Conservation (phyloP, 2,113 vertebrate species). For the Entelurus aequoreus region DNA sequence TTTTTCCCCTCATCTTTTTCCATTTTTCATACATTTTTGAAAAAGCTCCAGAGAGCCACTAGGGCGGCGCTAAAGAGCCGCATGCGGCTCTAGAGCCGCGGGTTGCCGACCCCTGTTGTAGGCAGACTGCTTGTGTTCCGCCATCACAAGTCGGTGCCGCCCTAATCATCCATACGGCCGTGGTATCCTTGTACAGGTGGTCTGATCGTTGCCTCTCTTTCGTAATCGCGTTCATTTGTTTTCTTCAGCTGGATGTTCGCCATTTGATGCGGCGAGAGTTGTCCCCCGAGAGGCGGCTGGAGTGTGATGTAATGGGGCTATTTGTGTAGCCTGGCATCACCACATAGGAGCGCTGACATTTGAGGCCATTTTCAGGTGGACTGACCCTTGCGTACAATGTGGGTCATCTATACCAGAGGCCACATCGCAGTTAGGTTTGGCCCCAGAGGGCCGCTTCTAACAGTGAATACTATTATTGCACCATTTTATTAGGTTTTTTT, state of each 20-base stretch:
- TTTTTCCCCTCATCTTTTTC: no score
- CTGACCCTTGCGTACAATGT: neutral
- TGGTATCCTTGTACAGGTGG: constrained; percentile 52
- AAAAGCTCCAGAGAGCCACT: no score
- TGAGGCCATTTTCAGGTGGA: constrained; percentile 4
- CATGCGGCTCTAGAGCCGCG: no score
- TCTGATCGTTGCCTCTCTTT: constrained; percentile 51
- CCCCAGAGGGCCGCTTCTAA: no score
- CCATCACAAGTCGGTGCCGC: constrained; percentile 43
- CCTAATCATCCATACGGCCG: constrained; percentile 47
- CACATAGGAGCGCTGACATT: constrained; percentile 29
- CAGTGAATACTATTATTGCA: no score
- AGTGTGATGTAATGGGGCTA: constrained; percentile 27
- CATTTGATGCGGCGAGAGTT: constrained; percentile 33
- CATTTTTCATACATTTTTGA: no score
- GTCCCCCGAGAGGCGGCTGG: constrained; percentile 26
- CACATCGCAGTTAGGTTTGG: no score
- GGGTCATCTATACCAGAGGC: no score
- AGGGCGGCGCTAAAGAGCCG: no score
- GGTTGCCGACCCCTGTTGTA: no score
- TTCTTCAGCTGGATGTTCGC: constrained; percentile 17
- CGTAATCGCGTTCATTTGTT: constrained; percentile 42
- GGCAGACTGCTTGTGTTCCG: constrained; percentile 57
- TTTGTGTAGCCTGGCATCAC: constrained; percentile 38
- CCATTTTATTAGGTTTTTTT: no score